Conservation (phyloP, 1,140 invertebrate genomes). For the Diorhabda elongata region DNA sequence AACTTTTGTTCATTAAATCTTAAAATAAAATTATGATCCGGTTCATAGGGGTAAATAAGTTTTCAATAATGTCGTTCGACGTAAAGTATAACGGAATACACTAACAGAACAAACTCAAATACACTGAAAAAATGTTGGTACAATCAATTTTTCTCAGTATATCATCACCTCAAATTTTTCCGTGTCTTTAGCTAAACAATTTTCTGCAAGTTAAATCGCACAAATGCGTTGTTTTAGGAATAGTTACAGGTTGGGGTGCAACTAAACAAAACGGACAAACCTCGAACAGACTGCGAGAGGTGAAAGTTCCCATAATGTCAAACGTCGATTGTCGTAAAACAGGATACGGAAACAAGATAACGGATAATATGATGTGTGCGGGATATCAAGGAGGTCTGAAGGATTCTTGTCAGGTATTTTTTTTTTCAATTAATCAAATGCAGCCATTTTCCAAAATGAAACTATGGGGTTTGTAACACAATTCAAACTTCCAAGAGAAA, state of each 20-base stretch:
- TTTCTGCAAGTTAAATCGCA: background rate
- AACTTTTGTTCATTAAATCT: too few species aligned
- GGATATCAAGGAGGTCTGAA: slow-evolving; percentile 69
- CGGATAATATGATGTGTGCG: slow-evolving; percentile 84
- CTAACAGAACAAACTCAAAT: too few species aligned
- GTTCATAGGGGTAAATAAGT: too few species aligned
- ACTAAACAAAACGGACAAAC: slow-evolving; percentile 52
- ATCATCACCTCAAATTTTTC: background rate
- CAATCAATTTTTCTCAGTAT: too few species aligned
- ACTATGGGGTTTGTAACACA: too few species aligned
- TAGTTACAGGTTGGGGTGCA: slow-evolving; percentile 67
- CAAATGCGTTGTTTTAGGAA: slow-evolving; percentile 41
- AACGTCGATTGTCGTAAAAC: slow-evolving; percentile 65
- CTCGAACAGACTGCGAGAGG: slow-evolving; percentile 56
- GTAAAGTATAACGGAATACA: too few species aligned
- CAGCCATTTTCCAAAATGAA: too few species aligned
- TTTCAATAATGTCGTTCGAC: too few species aligned
- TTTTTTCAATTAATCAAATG: too few species aligned
- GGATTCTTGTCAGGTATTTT: slow-evolving; percentile 66
- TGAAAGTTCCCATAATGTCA: slow-evolving; percentile 67
- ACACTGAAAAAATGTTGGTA: too few species aligned
- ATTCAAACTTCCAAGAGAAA: too few species aligned
- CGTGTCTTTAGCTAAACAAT: background rate
- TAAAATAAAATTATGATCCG: too few species aligned
- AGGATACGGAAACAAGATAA: slow-evolving; percentile 68